A percentile compares a stretch with the other conserved stretches of the same genome.
phyloP scores from a whole-genome alignment of 1,140 invertebrate genomes.

The Frieseomelitta varia region DNA sequence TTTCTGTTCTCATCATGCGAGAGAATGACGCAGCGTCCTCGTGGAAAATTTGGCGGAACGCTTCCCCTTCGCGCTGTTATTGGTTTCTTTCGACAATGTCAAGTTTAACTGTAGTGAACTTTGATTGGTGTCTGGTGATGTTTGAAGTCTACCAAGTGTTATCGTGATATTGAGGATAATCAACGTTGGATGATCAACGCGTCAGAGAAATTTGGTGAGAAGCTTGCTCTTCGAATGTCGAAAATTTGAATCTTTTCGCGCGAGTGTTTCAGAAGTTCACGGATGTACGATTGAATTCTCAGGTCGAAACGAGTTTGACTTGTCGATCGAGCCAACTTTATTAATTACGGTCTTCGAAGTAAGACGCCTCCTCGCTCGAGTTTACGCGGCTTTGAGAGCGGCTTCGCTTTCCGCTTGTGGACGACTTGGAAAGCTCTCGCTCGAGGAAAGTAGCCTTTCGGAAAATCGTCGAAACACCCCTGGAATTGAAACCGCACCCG shows the following conservation, averaged over 20 bases:
- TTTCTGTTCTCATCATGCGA: not conserved
- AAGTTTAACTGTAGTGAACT: not conserved
- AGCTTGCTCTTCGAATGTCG: not conserved
- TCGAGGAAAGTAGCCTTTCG: not conserved
- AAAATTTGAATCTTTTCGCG: not conserved
- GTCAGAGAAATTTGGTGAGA: not conserved
- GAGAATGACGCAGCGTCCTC: not conserved
- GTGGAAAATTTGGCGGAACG: not conserved
- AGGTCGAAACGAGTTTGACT: not conserved
- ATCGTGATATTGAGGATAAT: not conserved
- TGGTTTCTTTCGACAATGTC: no score
- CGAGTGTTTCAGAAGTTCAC: no score
- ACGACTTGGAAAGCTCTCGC: not conserved
- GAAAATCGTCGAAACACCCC: not conserved
- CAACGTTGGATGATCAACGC: not conserved
- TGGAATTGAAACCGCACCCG: no score
- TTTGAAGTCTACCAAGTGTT: not conserved
- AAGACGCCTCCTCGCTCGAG: not conserved
- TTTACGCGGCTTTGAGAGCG: not conserved
- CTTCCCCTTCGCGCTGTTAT: not conserved
- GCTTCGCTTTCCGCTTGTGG: no score
- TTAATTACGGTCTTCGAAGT: constrained; percentile 10
- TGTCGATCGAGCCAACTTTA: not conserved
- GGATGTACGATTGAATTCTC: not conserved
- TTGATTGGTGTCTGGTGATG: not conserved